Base-by-base conservation (phyloP, 1,140 invertebrate genomes). In the Meloidogyne floridensis region DNA sequence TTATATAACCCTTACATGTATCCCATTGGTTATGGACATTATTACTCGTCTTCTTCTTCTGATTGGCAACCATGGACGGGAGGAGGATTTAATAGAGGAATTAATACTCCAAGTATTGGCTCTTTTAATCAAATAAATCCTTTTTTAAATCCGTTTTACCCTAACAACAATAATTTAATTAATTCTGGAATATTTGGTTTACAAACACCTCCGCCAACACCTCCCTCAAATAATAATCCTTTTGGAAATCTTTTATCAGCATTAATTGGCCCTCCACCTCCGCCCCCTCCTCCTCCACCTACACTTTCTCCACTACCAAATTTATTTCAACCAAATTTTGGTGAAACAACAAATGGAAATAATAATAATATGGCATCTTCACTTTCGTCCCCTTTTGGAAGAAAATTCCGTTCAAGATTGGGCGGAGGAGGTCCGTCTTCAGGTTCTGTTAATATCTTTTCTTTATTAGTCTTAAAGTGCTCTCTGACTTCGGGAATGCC, bases 91-190 rank as follows among this genome's bases (percentile, higher is more conserved):
- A 15, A 15, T 7, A 65, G 13, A 15, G 56, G 56, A 15, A 59
- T 15, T 59, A 59, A 15, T 59, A 59, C 8, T 56, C 10, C 6
- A 20, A 72, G 7, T 32, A 72, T 0, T 5, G 42, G 9, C 42
- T 72, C 47, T 72, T 72, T 72, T 72, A 43, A 43, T 11, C 42
- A 32, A 72, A 72, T 72, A 72, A 72, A 70, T 42, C 20, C 20
- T 42, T 72, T 72, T 47, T 42, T 43, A 43, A 43, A 47, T 51
- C 42, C 47, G 15, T 43, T 72, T 72, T 72, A 47, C 15, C 6
- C 6, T 72, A 15, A 47, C 2, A 43, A 72, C 47, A 47, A 47
- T 72, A 72, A 47, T 47, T 42, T 13, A 42, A 11, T 47, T 72
- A 72, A 72, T 72, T 47, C 42, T n/a, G 47, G 42, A 47, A 47